Conservation (phyloP, 1,140 invertebrate genomes). For the Drosophila ambigua region DNA sequence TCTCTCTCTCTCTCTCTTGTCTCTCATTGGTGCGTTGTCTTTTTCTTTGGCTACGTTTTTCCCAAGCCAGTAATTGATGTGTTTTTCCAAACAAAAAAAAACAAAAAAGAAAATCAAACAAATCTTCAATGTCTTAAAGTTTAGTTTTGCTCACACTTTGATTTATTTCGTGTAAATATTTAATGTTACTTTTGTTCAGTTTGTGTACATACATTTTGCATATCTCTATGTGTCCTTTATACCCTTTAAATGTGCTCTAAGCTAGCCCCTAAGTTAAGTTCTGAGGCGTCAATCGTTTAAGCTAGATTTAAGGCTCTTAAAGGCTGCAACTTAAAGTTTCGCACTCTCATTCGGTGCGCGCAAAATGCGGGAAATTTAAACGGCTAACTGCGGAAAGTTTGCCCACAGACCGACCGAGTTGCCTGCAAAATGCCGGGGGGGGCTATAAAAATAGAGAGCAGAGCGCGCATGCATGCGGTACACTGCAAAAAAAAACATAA, state of each 20-base stretch:
- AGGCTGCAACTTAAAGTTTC: conserved; percentile 15
- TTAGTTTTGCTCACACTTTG: conserved; percentile 37
- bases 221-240: too few relatives aligned
- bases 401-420: too few relatives aligned
- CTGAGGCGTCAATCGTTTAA: conserved; percentile 1
- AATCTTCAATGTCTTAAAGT: conserved; percentile 20
- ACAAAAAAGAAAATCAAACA: conserved; percentile 36
- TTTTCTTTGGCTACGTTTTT: conserved; percentile 63
- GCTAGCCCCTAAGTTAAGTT: conserved; percentile 21
- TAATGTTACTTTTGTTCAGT: conserved; percentile 2
- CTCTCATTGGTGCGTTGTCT: conserved; percentile 81
- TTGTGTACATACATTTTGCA: neutral
- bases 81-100: conserved; percentile 34
- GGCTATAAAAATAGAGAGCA: too few relatives aligned
- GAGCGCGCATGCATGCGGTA: too few relatives aligned
- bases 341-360: neutral
- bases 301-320: conserved; percentile 13
- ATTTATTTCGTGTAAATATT: conserved; percentile 34
- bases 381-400: neutral
- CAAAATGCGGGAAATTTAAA: conserved; percentile 20
- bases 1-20: conserved; percentile 44
- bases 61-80: conserved; percentile 29
- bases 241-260: neutral
- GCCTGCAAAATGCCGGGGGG: too few relatives aligned
- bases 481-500: conserved; percentile 1